Conservation (phyloP, 1,140 invertebrate species). For the Saxidomus purpurata region DNA sequence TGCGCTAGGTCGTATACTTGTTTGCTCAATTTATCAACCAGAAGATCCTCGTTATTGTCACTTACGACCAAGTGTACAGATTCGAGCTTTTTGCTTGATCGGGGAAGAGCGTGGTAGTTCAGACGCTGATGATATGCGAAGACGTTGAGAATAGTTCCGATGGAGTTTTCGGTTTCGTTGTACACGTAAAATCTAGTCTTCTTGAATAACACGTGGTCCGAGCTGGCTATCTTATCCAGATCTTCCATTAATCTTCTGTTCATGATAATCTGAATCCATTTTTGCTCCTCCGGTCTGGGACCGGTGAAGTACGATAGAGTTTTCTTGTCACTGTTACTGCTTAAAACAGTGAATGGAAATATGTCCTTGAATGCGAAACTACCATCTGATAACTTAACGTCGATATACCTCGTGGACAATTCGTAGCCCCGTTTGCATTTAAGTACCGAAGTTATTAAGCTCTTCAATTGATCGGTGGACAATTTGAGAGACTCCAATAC, state of each 20-base stretch:
- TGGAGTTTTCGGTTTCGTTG: not conserved
- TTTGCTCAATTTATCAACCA: not conserved
- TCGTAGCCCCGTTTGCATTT: not conserved
- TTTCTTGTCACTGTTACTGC: not conserved
- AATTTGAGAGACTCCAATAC: not conserved
- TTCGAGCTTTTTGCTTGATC: not conserved
- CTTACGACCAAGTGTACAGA: not conserved
- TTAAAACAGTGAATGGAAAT: not conserved
- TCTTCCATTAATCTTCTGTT: not conserved
- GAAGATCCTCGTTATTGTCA: not conserved
- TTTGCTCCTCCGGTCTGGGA: not conserved
- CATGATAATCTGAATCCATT: not conserved
- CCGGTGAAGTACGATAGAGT: not conserved
- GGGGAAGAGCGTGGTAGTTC: not conserved
- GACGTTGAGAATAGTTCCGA: not conserved
- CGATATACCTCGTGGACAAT: not conserved
- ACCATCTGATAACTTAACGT: not conserved
- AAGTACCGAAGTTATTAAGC: not conserved
- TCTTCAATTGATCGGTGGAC: not conserved
- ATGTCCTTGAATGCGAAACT: not conserved
- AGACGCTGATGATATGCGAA: not conserved
- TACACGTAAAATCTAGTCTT: not conserved
- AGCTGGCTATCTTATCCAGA: not conserved
- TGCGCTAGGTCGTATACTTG: not conserved
- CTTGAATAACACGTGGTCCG: not conserved